Evolutionary conservation across 2,888 invertebrate genomes (phyloP), one percentile per base, ranked within the genome.

Genomic region (Stenoptilia bipunctidactyla): DNA sequence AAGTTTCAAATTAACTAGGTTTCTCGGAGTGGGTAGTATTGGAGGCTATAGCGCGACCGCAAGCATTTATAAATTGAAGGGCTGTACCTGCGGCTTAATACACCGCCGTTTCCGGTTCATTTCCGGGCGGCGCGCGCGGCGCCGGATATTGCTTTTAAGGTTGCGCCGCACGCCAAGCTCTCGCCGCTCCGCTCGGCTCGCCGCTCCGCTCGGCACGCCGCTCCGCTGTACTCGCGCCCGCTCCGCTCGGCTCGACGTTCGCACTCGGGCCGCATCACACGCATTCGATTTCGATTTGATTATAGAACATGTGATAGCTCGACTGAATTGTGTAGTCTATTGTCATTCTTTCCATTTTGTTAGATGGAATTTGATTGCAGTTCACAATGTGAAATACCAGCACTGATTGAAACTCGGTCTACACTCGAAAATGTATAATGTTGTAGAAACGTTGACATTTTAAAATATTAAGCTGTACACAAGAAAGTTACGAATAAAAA

Each of bases 131-230:
- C 75, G 76, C 82, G 80, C 79, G 77, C 79, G 71, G 68, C 66
- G 69, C 82, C 85, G 85, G 85, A 85, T 85, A 85, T 85, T 85
- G 85, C 84, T 82, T 85, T 84, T 83, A 84, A 84, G 84, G 83
- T 72, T 75, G 74, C 64, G 72, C 74, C 66, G 66, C 80, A 74
- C 80, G 75, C 75, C 65, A 72, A 38, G 25, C 43, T 27, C 52
- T 48, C 52, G 55, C 53, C 51, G 46, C 53, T 49, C 57, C 50
- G 52, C 56, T 52, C 51, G 40, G 43, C 42, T 45, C 50, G 45
- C 43, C 44, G 41, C 54, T 46, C 43, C 38, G 41, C 37, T 45
- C 53, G 45, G 42, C 45, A 37, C 49, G 45, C 53, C 15, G 15
- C 14, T 15, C 35, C 15, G 25, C 10, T 27, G 13, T 13, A 13